These are phyloP conservation scores for Ciona savignyi DNA, from an alignment of 23 tunicate species.

Conservation along the genomic window DNA sequence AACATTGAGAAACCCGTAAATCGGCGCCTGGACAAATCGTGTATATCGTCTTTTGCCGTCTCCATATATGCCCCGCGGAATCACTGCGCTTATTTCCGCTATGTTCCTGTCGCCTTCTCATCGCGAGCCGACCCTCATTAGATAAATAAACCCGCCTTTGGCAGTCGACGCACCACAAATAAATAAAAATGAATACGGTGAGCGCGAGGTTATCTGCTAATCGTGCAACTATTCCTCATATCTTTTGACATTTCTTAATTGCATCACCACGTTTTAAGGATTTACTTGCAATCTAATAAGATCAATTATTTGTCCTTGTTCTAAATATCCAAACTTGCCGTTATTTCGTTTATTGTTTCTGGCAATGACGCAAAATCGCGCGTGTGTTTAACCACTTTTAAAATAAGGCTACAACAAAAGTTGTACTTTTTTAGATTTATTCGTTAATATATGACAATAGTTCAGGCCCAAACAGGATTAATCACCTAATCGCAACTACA, in stretches of 20 bases:
- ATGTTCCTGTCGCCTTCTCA: background rate
- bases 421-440: too few relatives aligned
- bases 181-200: background rate
- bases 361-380: background rate
- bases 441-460: too few relatives aligned
- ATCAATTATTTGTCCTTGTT: background rate
- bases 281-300: background rate
- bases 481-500: too few relatives aligned
- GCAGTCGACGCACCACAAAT: background rate
- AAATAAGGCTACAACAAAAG: too few relatives aligned
- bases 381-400: too few relatives aligned
- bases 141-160: background rate
- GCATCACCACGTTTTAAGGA: background rate
- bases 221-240: background rate
- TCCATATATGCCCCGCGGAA: slow-evolving; percentile 6
- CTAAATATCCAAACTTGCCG: background rate
- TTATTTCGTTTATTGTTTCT: background rate
- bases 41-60: background rate
- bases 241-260: background rate
- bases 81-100: background rate
- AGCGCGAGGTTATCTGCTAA: background rate
- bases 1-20: background rate
- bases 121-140: background rate
- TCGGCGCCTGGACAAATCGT: background rate
- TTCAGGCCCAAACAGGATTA: too few relatives aligned